Conservation (phyloP, 2,888 invertebrate species). For the Thalpophila matura region DNA sequence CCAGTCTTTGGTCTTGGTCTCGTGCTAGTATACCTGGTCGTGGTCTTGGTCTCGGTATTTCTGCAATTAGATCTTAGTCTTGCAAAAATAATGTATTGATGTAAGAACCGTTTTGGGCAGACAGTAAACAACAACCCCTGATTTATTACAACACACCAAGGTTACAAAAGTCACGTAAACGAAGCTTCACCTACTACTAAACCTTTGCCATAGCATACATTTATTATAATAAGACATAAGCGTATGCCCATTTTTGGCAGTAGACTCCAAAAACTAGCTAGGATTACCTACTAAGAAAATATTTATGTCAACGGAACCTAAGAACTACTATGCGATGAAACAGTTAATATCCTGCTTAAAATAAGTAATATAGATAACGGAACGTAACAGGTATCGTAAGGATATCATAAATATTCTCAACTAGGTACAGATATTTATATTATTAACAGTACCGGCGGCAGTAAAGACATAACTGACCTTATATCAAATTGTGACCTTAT, state of each 20-base stretch:
- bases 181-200: constrained; percentile 13
- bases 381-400: constrained; percentile 26
- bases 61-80: no score
- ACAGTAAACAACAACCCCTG: constrained; percentile 1
- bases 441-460: constrained; percentile 14
- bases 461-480: constrained; percentile 56
- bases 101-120: no score
- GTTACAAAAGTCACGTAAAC: constrained; percentile 5
- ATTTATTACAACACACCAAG: constrained; percentile 25
- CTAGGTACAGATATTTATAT: constrained; percentile 27
- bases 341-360: constrained; percentile 8
- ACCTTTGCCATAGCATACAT: constrained; percentile 14
- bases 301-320: not conserved
- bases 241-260: constrained; percentile 2
- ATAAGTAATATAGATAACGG: constrained; percentile 34
- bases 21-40: no score
- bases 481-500: constrained; percentile 64
- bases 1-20: no score
- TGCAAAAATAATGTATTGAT: no score
- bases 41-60: no score
- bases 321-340: not conserved
- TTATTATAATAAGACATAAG: not conserved
- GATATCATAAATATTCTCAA: constrained; percentile 49
- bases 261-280: not conserved
- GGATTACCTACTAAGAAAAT: not conserved